Conservation (phyloP, 2,797 vertebrate genomes). For the Myiothlypis chrysogaster region DNA sequence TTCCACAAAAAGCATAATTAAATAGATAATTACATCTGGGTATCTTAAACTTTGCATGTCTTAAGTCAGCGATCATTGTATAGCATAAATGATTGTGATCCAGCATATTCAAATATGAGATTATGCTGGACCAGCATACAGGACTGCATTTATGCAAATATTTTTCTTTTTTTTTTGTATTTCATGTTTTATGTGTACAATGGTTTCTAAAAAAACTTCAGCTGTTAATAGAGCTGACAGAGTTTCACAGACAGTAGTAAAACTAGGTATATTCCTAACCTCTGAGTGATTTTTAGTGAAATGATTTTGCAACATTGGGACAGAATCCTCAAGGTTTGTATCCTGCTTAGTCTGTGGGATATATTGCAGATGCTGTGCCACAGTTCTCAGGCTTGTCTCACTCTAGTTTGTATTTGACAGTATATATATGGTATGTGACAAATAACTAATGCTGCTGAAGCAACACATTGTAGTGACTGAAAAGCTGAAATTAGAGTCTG, state of each 20-base stretch:
- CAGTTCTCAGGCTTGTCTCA: not conserved
- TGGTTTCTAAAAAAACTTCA: not conserved
- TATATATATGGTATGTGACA: not conserved
- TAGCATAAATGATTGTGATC: not conserved
- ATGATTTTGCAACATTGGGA: not conserved
- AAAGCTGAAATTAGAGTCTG: not conserved
- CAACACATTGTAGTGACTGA: rapidly evolving
- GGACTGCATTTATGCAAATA: not conserved
- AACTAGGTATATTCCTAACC: not conserved
- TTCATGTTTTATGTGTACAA: not conserved
- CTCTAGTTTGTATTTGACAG: not conserved
- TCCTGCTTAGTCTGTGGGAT: not conserved
- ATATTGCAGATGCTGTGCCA: not conserved
- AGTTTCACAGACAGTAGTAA: not conserved
- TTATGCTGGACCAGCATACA: not conserved
- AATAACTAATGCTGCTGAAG: not conserved
- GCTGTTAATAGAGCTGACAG: not conserved
- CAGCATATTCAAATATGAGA: not conserved
- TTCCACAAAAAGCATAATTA: not conserved
- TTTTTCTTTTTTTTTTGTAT: not conserved
- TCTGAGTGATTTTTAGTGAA: not conserved
- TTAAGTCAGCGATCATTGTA: not conserved
- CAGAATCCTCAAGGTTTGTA: not conserved
- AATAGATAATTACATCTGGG: not conserved
- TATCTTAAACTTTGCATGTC: not conserved